Percentiles rank a stretch among this genome's conserved stretches.
phyloP scores from a whole-genome alignment of 2,113 vertebrate genomes.

The Rhinopithecus roxellana region DNA sequence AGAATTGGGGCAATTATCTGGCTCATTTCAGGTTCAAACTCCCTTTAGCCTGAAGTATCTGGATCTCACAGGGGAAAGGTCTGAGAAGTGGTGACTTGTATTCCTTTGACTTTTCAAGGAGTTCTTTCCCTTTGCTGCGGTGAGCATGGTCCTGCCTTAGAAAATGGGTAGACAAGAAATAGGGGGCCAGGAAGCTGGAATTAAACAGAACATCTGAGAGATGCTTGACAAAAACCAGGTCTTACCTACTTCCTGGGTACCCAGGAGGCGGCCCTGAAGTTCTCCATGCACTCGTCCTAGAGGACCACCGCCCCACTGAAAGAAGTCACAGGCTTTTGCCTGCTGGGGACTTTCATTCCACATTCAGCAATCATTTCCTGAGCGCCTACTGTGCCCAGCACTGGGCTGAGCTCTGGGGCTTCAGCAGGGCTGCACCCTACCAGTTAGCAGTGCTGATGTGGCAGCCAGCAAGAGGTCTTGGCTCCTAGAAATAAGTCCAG shows the following conservation, averaged over 20 bases:
- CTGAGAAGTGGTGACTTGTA: neutral
- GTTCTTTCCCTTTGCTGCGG: neutral
- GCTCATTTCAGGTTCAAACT: slow-evolving; percentile 76
- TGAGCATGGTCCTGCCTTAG: neutral
- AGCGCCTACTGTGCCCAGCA: neutral
- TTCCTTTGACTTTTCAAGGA: neutral
- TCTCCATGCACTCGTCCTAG: neutral
- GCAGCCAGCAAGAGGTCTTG: neutral
- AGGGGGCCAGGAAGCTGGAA: neutral
- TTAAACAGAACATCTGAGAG: neutral
- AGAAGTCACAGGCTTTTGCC: neutral
- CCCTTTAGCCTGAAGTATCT: slow-evolving; percentile 48
- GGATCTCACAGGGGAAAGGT: neutral
- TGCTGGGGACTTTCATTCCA: neutral
- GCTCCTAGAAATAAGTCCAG: slow-evolving; percentile 50
- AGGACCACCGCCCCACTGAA: neutral
- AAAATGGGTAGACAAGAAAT: neutral
- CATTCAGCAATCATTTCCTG: neutral
- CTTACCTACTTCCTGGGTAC: neutral
- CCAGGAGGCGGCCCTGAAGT: neutral
- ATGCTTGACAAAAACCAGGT: neutral
- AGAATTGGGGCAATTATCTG: slow-evolving; percentile 76
- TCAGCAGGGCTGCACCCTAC: neutral
- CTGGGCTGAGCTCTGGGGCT: neutral
- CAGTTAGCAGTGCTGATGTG: neutral